A percentile compares a stretch with the other conserved stretches of the same genome.
Evolutionary conservation across 2,113 vertebrate species (phyloP).

Genomic region (Rana temporaria): DNA sequence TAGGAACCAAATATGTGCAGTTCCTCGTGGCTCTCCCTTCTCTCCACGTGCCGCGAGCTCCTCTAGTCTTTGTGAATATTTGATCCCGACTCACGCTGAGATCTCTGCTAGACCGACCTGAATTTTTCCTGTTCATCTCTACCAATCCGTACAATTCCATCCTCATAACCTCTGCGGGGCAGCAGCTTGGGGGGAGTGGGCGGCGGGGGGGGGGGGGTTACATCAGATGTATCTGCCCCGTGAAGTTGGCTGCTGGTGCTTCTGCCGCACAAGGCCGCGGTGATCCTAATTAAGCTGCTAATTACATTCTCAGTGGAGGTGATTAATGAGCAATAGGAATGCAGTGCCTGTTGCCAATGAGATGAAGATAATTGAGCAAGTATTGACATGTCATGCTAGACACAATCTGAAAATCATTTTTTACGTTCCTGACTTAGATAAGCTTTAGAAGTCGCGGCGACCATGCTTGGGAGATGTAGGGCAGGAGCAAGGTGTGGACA

Average conservation of each 20-base stretch:
- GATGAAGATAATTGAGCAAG: slow-evolving; percentile 61
- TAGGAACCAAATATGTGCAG: neutral
- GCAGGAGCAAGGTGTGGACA: too few species aligned
- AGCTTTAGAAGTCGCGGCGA: too few species aligned
- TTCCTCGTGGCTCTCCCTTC: neutral
- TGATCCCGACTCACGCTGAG: neutral
- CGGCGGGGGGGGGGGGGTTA: slow-evolving; percentile 46
- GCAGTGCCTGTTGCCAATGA: slow-evolving; percentile 63
- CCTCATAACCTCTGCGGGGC: slow-evolving; percentile 32
- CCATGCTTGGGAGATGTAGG: too few species aligned
- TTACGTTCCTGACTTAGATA: neutral
- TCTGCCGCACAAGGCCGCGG: slow-evolving; percentile 66
- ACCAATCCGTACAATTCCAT: neutral
- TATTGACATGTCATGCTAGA: slow-evolving; percentile 59
- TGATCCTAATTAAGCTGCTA: slow-evolving; percentile 83
- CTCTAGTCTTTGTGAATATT: slow-evolving; percentile 4
- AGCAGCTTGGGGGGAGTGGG: slow-evolving; percentile 57
- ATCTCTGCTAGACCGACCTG: slow-evolving; percentile 45
- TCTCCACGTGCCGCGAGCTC: neutral
- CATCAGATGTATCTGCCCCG: slow-evolving; percentile 60
- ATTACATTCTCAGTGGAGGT: slow-evolving; percentile 79
- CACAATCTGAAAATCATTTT: slow-evolving; percentile 20
- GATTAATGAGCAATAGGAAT: slow-evolving; percentile 75
- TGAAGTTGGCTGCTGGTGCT: slow-evolving; percentile 61
- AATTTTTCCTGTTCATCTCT: slow-evolving; percentile 1